Evolutionary conservation across 2,113 vertebrate species (phyloP), one percentile per base, ranked within the genome.

Genomic region (Stercorarius parasiticus): DNA sequence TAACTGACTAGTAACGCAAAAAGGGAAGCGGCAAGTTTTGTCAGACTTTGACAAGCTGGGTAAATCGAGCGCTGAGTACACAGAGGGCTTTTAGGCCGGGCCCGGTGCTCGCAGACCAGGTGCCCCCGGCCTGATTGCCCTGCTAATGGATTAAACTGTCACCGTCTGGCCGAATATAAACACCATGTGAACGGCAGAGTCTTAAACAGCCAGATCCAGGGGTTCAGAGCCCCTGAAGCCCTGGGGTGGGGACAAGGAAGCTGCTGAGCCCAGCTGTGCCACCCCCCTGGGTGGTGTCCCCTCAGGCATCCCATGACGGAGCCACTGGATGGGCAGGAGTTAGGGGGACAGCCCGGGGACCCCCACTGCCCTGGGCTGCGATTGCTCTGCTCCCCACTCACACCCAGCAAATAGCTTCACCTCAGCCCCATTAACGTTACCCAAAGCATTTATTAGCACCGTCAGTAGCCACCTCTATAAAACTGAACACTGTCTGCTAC

Each of bases 21-120:
- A 88, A 77, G 55, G 47, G 78, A 95, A 83, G 82, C 4, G 2
- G 38, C 29, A n/a, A 65, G 50, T 55, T 83, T 77, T 23, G 45
- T 16, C 84, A 94, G 91, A 56, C 84, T 61, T 43, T 15, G 61
- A 34, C 30, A 40, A 67, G 65, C 69, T 81, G 66, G 0, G 3
- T 81, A 90, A 90, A 92, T 58, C 8, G 3, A 62, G 76, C 1
- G 0, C 76, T 95, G 83, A 95, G 88, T 93, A 95, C 88, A 97
- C 94, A 97, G 53, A 95, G 34, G 53, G 77, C 96, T 97, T 95
- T 95, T 84, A 95, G 94, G 47, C 56, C 25, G 2, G 4, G 16
- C 88, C 86, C 73, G 86, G 56, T 66, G 66, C 82, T 93, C 19
- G 0, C 56, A 29, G 76, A 23, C 38, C 38, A 26, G 45, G 29